Evolutionary conservation across 2,797 vertebrate species (phyloP).

Genomic region (Mus caroli): DNA sequence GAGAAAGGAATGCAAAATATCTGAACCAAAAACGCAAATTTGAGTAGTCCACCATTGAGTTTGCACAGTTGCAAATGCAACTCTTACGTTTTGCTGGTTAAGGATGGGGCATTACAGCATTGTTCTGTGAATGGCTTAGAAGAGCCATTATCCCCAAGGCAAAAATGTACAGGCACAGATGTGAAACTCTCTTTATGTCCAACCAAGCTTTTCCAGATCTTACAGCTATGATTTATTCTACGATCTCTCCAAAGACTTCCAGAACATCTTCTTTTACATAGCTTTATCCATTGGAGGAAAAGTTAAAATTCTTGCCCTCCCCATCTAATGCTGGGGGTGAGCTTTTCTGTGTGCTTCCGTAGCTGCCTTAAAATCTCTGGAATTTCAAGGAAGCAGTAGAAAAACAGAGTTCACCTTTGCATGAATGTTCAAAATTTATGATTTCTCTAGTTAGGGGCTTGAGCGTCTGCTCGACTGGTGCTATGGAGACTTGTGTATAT

Average conservation of each 20-base stretch:
- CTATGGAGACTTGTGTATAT: slow-evolving; percentile 82
- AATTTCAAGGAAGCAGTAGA: slow-evolving; percentile 86
- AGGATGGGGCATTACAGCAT: slow-evolving; percentile 89
- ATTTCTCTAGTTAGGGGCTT: slow-evolving; percentile 74
- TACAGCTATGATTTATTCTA: slow-evolving; percentile 93
- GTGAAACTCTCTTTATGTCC: slow-evolving; percentile 93
- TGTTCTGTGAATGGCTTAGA: slow-evolving; percentile 90
- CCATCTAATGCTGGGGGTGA: slow-evolving; percentile 81
- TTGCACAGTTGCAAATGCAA: slow-evolving; percentile 42
- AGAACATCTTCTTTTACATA: slow-evolving; percentile 91
- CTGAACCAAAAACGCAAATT: slow-evolving; percentile 90
- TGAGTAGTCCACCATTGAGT: slow-evolving; percentile 80
- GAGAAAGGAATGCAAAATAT: slow-evolving; percentile 94
- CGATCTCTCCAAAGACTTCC: slow-evolving; percentile 91
- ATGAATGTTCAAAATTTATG: slow-evolving; percentile 83
- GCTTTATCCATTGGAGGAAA: slow-evolving; percentile 87
- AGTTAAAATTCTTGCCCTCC: slow-evolving; percentile 82
- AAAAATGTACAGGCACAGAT: slow-evolving; percentile 94
- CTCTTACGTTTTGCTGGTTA: slow-evolving; percentile 76
- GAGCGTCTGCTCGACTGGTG: slow-evolving; percentile 72
- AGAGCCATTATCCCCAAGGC: slow-evolving; percentile 95
- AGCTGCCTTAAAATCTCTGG: slow-evolving; percentile 86
- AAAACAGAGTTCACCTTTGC: slow-evolving; percentile 88
- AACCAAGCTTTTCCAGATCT: slow-evolving; percentile 93
- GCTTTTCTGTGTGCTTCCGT: slow-evolving; percentile 82